phyloP scores from a whole-genome alignment of 1,140 invertebrate genomes.

The silkworm (Bombyx mori) region DNA sequence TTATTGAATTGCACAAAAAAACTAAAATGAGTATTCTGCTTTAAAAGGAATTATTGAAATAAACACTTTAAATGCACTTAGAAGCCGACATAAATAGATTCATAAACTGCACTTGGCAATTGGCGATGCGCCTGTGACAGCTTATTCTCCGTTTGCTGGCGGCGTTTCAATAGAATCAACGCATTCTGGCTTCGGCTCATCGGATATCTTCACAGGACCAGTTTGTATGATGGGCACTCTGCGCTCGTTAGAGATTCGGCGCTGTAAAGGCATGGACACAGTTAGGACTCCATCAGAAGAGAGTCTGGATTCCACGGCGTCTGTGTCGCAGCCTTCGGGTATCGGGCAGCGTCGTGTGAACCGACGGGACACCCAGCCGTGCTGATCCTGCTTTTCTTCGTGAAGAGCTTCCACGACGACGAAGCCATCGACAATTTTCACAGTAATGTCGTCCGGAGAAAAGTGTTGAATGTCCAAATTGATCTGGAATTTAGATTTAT shows the following conservation, averaged over 20 bases:
- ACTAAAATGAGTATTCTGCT: too few species aligned
- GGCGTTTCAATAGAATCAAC: slow-evolving; percentile 10
- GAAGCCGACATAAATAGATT: too few species aligned
- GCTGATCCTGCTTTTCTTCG: slow-evolving; percentile 79
- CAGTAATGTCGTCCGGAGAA: slow-evolving; percentile 82
- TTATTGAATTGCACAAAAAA: too few species aligned
- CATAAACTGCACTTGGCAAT: slow-evolving; percentile 5
- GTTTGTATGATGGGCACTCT: slow-evolving; percentile 74
- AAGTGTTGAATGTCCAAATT: slow-evolving; percentile 87
- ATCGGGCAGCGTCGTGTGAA: slow-evolving; percentile 78
- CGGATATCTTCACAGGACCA: slow-evolving; percentile 51
- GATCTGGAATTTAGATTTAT: slow-evolving; percentile 70
- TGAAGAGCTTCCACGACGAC: slow-evolving; percentile 79
- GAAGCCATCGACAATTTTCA: slow-evolving; percentile 80
- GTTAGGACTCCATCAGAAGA: slow-evolving; percentile 81
- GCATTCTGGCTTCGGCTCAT: neutral
- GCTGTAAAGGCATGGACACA: slow-evolving; percentile 74
- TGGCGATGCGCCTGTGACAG: neutral
- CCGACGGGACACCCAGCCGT: slow-evolving; percentile 79
- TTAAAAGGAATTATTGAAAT: neutral
- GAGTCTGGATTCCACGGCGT: slow-evolving; percentile 75
- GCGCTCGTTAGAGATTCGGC: slow-evolving; percentile 61
- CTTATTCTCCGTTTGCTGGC: slow-evolving; percentile 17
- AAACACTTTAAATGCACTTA: neutral
- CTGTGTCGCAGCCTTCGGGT: slow-evolving; percentile 76